phyloP scores from a whole-genome alignment of 2,888 invertebrate species.

The Ophion ventricosus region DNA sequence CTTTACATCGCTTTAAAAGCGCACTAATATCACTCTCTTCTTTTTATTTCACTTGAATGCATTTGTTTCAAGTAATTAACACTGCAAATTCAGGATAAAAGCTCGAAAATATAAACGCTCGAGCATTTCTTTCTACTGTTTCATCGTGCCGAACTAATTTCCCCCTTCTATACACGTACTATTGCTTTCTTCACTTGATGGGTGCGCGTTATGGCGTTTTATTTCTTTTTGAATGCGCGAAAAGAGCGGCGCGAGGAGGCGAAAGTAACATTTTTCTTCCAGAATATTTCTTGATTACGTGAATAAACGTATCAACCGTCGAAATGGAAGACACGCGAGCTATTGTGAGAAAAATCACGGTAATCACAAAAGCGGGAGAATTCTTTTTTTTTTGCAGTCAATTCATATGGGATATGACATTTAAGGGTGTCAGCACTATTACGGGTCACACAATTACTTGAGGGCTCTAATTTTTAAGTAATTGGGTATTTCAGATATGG shows the following conservation, averaged over 20 bases:
- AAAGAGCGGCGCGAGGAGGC: background rate
- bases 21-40: background rate
- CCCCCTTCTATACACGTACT: background rate
- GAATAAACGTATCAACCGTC: too few relatives aligned
- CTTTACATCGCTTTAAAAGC: background rate
- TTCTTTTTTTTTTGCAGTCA: background rate
- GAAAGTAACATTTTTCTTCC: background rate
- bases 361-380: background rate
- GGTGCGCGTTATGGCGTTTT: background rate
- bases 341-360: too few relatives aligned
- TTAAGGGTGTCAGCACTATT: slow-evolving; percentile 9
- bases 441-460: slow-evolving; percentile 52
- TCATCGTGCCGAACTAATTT: background rate
- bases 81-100: background rate
- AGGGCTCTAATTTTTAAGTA: slow-evolving; percentile 57
- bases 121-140: slow-evolving; percentile 11
- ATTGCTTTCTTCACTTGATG: background rate
- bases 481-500: slow-evolving; percentile 46
- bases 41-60: background rate
- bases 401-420: too few relatives aligned
- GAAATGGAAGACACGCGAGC: too few relatives aligned
- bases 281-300: background rate
- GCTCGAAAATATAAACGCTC: slow-evolving; percentile 3
- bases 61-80: background rate
- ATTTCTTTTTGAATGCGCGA: background rate